Evolutionary conservation across 2,797 vertebrate species (phyloP).

Genomic region (Chrysocyon brachyurus): DNA sequence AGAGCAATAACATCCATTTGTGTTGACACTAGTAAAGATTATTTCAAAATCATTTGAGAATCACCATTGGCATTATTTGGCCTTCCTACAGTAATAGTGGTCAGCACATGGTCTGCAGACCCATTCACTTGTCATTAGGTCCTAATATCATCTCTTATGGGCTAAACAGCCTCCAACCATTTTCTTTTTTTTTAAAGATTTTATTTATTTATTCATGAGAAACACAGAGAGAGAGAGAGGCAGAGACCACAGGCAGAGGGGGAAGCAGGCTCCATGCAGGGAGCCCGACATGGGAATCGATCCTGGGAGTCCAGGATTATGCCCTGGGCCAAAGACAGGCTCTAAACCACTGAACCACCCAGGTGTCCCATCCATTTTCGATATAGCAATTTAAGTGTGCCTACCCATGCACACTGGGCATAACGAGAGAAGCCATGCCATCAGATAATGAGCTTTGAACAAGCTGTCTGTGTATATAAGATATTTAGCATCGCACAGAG

Average conservation of each 20-base stretch:
- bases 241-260: no score
- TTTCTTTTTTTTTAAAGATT: not conserved
- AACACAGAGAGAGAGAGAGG: no score
- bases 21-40: not conserved
- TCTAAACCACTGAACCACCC: no score
- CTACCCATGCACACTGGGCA: rapidly evolving
- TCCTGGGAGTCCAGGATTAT: no score
- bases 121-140: rapidly evolving
- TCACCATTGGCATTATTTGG: rapidly evolving
- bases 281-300: no score
- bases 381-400: rapidly evolving
- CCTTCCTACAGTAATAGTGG: not conserved
- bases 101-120: not conserved
- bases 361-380: not conserved
- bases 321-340: no score
- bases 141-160: rapidly evolving
- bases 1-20: not conserved
- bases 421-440: rapidly evolving
- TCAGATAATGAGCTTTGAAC: rapidly evolving
- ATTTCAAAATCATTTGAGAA: not conserved
- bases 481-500: not conserved
- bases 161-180: no score
- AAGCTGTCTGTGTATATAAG: rapidly evolving
- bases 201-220: no score
- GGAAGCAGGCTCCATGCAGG: no score